Base-by-base conservation (phyloP, 2,113 vertebrate genomes). In the Antechinus flavipes region DNA sequence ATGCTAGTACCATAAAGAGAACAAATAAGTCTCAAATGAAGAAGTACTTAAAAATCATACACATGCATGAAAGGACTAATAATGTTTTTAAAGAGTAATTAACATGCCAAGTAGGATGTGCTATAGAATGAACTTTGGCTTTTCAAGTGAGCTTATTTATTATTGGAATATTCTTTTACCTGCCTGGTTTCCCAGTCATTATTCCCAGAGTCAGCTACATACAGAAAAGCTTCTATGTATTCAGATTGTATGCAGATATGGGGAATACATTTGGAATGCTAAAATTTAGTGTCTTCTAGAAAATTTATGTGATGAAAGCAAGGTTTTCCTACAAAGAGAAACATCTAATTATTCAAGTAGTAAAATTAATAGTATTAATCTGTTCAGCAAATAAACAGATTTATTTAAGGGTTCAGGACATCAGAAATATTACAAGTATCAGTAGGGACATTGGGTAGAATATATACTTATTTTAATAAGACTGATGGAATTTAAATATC, bases 391-490 rank as follows among this genome's bases (percentile, higher is more conserved):
- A 91, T 91, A 50, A 47, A 93, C 23, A 10, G 46, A 68, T 35
- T 91, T 56, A 47, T 19, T 76, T 92, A 95, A 91, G 6, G 47
- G 0, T 46, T 1, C 2, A 19, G n/a, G 7, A 89, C 3, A 2
- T 50, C 30, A 16, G 92, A 50, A 90, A 84, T 56, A 46, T 54
- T 89, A 16, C 23, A 2, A 46, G 22, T 47, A 9, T 5, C 89
- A 30, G 42, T 54, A 14, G 26, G 23, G 3, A 58, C 26, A 53
- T 0, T 4, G 6, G 54, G 11, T 24, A 35, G 7, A 0, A 4
- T 35, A 14, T 11, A 11, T 54, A 19, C 55, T 54, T 53, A 49
- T 35, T n/a, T 19, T 76, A n/a, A n/a, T 68, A 35, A 56, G 68
- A 76, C 35, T 24, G 19, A 9, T 11, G 30, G 5, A 52, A 24